These are phyloP conservation scores for Napeogenes sylphis DNA, from an alignment of 2,888 invertebrate species.

Conservation along the genomic window DNA sequence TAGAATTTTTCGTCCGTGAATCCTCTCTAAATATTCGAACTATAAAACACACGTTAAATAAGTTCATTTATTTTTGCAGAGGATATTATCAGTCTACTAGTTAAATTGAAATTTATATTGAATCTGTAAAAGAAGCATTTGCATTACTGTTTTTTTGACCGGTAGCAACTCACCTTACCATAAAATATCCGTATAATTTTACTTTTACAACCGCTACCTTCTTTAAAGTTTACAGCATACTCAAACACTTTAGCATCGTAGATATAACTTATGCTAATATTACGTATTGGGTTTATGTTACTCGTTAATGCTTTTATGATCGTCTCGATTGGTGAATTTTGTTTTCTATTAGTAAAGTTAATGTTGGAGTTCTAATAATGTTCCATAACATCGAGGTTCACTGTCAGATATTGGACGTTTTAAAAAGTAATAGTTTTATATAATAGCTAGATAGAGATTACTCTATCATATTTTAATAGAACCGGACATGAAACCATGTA, in stretches of 20 bases:
- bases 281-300: background rate
- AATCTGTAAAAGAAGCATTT: background rate
- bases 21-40: too few species aligned
- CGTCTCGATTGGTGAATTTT: background rate
- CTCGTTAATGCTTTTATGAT: background rate
- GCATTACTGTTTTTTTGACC: background rate
- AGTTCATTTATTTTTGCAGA: too few species aligned
- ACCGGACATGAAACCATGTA: too few species aligned
- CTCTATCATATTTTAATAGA: too few species aligned
- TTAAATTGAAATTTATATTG: background rate
- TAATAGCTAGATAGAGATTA: too few species aligned
- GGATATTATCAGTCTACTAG: too few species aligned
- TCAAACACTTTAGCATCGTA: background rate
- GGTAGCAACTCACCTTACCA: background rate
- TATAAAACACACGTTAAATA: too few species aligned
- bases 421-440: too few species aligned
- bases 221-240: constrained; percentile 5
- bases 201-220: background rate
- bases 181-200: background rate
- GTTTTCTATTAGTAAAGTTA: background rate
- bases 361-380: too few species aligned
- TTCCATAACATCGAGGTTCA: too few species aligned
- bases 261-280: background rate
- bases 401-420: too few species aligned
- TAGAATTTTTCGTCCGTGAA: too few species aligned